Percentiles rank a stretch among this genome's conserved stretches.
Evolutionary conservation across 2,113 vertebrate genomes (phyloP).

Genomic region (Kryptolebias marmoratus): DNA sequence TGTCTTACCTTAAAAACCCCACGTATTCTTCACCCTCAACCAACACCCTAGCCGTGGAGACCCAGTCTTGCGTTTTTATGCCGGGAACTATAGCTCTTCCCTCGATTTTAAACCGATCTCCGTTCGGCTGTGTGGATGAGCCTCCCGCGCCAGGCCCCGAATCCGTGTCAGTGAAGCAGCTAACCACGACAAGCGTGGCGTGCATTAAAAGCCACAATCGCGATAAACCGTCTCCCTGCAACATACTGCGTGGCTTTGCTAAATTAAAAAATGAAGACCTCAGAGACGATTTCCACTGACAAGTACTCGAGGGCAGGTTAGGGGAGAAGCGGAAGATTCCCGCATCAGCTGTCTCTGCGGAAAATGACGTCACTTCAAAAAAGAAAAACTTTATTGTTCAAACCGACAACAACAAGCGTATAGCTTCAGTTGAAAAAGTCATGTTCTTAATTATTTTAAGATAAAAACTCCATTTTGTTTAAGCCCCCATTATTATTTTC

Average conservation of each 20-base stretch:
- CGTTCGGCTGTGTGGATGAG: slow-evolving; percentile 61
- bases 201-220: slow-evolving; percentile 63
- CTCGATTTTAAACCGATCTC: slow-evolving; percentile 93
- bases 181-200: slow-evolving; percentile 42
- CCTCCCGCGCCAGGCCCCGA: slow-evolving; percentile 74
- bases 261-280: not conserved
- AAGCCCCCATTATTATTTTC: too few relatives aligned
- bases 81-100: slow-evolving; percentile 92
- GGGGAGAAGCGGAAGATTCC: not conserved
- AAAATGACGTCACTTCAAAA: slow-evolving; percentile 38
- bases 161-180: slow-evolving; percentile 71
- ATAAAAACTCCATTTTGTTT: too few relatives aligned
- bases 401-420: not conserved
- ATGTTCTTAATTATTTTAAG: too few relatives aligned
- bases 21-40: slow-evolving; percentile 94
- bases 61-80: slow-evolving; percentile 93
- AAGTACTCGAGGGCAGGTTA: not conserved
- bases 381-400: slow-evolving; percentile 62
- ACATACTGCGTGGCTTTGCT: slow-evolving; percentile 14
- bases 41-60: slow-evolving; percentile 87
- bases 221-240: not conserved
- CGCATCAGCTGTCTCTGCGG: slow-evolving; percentile 53
- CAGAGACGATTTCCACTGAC: not conserved
- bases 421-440: too few relatives aligned
- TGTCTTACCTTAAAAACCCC: slow-evolving; percentile 89